Base-by-base conservation (phyloP, 2,888 invertebrate genomes). In the Caenorhabditis virilis region DNA sequence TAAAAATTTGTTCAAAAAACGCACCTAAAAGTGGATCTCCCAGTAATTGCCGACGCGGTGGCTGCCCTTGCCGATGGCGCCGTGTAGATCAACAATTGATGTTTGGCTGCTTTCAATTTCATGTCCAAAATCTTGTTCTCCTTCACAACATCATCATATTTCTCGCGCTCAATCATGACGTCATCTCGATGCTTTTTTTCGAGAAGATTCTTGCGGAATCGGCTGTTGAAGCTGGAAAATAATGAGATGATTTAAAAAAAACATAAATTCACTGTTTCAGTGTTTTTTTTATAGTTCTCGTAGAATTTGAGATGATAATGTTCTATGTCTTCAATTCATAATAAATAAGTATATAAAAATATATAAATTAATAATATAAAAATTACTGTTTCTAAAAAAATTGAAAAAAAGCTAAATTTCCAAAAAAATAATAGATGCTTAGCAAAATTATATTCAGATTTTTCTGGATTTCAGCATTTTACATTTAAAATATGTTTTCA, bases 41-140 rank as follows among this genome's bases (percentile, higher is more conserved):
- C 68, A 15, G 74, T 77, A 56, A 77, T 68, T 15, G 67, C 54
- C 2, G 65, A 61, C n/a, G 66, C 72, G 3, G 74, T 77, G 2
- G 69, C 57, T 7, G 70, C 55, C 38, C 77, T 43, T 5, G 74
- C 77, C 13, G 71, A 66, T 4, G 79, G 79, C 16, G 72, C 67
- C 4, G 79, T 80, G 53, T 80, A 80, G 11, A 69, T 69, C 15
- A 80, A 55, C 20, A 80, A 64, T 48, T 80, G 80, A 46, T 80
- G 80, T 52, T 78, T 76, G 9, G 78, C 71, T 2, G 74, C 60
- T 54, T 78, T 76, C 41, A 80, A 46, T 30, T 69, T 69, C 72
- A 69, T 67, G 30, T 61, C 49, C n/a, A 72, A 39, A 15, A 72
- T 56, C 15, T 72, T 51, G 38, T 72, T 68, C 22, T 66, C 69